These are phyloP conservation scores for Acrobasis suavella DNA, from an alignment of 2,888 invertebrate species.

Conservation along the genomic window DNA sequence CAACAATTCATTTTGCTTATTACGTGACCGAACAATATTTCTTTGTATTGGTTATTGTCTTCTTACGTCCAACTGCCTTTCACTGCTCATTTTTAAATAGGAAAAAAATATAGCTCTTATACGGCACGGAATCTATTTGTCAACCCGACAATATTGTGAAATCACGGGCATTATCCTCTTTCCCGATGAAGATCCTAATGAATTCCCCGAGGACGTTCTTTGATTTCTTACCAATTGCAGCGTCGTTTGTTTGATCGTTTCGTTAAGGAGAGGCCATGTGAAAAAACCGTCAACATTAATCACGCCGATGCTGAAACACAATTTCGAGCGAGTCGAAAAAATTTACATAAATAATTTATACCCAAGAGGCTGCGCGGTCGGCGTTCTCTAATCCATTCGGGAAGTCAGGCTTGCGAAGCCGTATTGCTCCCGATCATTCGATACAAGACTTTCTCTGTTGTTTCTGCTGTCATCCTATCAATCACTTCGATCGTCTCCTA, in stretches of 20 bases:
- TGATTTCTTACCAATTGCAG: constrained; percentile 64
- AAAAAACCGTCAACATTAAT: constrained; percentile 77
- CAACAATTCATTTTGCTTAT: constrained; percentile 48
- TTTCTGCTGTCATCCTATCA: constrained; percentile 41
- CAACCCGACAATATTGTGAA: constrained; percentile 51
- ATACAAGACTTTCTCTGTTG: constrained; percentile 37
- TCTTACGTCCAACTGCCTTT: constrained; percentile 24
- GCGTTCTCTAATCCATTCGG: constrained; percentile 55
- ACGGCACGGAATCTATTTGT: constrained; percentile 42
- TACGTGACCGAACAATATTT: constrained; percentile 58
- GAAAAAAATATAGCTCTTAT: constrained; percentile 25
- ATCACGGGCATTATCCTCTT: constrained; percentile 51
- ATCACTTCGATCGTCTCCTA: constrained; percentile 25
- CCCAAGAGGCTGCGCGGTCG: constrained; percentile 54
- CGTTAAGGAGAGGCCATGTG: constrained; percentile 67
- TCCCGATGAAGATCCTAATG: constrained; percentile 56
- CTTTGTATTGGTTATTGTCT: constrained; percentile 50
- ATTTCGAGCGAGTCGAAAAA: constrained; percentile 71
- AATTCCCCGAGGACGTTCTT: constrained; percentile 66
- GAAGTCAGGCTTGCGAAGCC: constrained; percentile 41
- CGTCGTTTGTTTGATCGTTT: constrained; percentile 73
- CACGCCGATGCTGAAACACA: constrained; percentile 75
- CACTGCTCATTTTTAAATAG: constrained; percentile 32
- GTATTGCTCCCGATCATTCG: constrained; percentile 47
- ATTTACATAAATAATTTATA: constrained; percentile 81